Percentiles rank a stretch among this genome's conserved stretches.
These are phyloP conservation scores for Dromiciops gliroides DNA, from an alignment of 2,113 vertebrate genomes.

Conservation along the genomic window DNA sequence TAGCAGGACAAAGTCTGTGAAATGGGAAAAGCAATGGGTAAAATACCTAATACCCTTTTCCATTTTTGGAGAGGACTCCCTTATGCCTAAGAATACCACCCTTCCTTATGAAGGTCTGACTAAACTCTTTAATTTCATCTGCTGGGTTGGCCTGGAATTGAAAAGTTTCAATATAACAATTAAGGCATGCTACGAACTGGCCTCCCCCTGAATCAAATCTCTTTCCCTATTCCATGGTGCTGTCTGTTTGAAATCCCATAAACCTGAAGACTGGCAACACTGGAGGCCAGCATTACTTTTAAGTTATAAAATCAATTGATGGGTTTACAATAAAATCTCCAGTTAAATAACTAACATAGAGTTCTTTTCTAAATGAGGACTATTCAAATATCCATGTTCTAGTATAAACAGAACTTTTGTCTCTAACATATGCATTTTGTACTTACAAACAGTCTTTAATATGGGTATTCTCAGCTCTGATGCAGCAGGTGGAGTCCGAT, in stretches of 20 bases:
- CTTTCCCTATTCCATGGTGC: not conserved
- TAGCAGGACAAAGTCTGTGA: not conserved
- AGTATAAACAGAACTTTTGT: not conserved
- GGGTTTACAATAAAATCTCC: not conserved
- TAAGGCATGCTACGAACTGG: not conserved
- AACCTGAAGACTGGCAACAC: not conserved
- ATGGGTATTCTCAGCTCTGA: slow-evolving; percentile 40
- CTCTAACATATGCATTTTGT: slow-evolving; percentile 1
- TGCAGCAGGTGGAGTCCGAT: slow-evolving; percentile 25
- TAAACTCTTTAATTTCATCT: slow-evolving; percentile 32
- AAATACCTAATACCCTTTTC: not conserved
- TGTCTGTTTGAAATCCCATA: not conserved
- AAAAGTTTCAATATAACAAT: slow-evolving; percentile 13
- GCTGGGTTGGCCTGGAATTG: not conserved
- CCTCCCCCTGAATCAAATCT: not conserved
- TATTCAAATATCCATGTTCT: slow-evolving; percentile 7
- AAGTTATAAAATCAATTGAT: not conserved
- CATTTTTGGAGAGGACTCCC: not conserved
- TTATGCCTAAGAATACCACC: not conserved
- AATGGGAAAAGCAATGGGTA: not conserved
- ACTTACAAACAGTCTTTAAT: slow-evolving; percentile 66
- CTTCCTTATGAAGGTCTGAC: slow-evolving; percentile 39
- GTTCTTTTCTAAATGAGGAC: not conserved
- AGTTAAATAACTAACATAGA: not conserved
- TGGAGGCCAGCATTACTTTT: slow-evolving; percentile 21